These are phyloP conservation scores for Lasioglossum zephyrum DNA, from an alignment of 2,888 invertebrate genomes.

Conservation along the genomic window DNA sequence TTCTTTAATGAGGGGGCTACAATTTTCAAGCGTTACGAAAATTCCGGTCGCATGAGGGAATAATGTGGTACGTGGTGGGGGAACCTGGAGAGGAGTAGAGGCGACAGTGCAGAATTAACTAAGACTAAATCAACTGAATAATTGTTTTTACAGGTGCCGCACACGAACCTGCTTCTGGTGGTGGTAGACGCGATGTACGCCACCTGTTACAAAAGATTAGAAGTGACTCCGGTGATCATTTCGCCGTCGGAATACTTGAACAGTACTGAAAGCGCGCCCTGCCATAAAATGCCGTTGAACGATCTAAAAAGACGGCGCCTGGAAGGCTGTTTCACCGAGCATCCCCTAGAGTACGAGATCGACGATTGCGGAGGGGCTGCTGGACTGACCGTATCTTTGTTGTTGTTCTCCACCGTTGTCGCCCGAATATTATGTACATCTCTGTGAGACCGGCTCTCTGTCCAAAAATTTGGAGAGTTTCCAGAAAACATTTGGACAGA, in stretches of 20 bases:
- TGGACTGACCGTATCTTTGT: slow-evolving; percentile 73
- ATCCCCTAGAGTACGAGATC: slow-evolving; percentile 87
- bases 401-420: slow-evolving; percentile 60
- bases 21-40: too few species aligned
- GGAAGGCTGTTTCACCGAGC: slow-evolving; percentile 91
- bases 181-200: slow-evolving; percentile 87
- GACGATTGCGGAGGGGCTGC: slow-evolving; percentile 83
- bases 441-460: slow-evolving; percentile 28
- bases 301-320: slow-evolving; percentile 88
- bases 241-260: slow-evolving; percentile 83
- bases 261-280: slow-evolving; percentile 86
- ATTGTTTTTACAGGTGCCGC: slow-evolving; percentile 85
- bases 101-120: too few species aligned
- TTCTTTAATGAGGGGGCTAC: too few species aligned
- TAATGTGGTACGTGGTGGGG: too few species aligned
- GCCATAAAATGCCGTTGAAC: slow-evolving; percentile 91
- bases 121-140: background rate
- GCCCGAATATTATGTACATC: slow-evolving; percentile 58
- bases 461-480: background rate
- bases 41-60: too few species aligned
- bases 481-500: background rate
- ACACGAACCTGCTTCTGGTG: slow-evolving; percentile 92
- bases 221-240: slow-evolving; percentile 85
- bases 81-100: too few species aligned
- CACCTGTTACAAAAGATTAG: slow-evolving; percentile 85